Evolutionary conservation across 2,888 invertebrate genomes (phyloP).

Genomic region (Mactromeris polynyma): DNA sequence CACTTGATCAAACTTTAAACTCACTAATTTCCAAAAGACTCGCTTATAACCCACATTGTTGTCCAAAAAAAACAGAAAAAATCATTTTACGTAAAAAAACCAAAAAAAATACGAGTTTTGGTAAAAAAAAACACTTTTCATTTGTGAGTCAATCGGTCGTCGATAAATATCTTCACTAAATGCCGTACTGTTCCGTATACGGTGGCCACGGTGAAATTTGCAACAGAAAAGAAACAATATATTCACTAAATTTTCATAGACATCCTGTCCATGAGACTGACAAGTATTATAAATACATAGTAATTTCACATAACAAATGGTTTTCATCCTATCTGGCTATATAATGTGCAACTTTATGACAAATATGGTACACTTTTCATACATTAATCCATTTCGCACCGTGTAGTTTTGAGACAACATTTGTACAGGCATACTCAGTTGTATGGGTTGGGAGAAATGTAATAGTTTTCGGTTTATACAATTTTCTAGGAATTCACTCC

Average conservation of each 20-base stretch:
- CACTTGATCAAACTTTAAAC: too few relatives aligned
- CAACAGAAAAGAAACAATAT: not conserved
- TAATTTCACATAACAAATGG: slow-evolving; percentile 34
- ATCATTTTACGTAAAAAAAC: too few relatives aligned
- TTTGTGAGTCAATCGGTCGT: too few relatives aligned
- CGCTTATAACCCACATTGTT: too few relatives aligned
- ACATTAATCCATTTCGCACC: not conserved
- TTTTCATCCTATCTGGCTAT: not conserved
- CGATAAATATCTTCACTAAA: too few relatives aligned
- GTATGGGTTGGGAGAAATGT: not conserved
- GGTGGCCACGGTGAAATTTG: too few relatives aligned
- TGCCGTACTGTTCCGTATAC: too few relatives aligned
- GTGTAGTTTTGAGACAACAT: not conserved
- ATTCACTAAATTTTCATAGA: not conserved
- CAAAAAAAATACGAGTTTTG: too few relatives aligned
- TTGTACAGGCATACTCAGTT: not conserved
- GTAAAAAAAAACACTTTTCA: too few relatives aligned
- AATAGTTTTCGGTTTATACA: not conserved
- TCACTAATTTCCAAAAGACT: too few relatives aligned
- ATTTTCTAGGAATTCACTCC: not conserved
- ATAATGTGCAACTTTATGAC: not conserved
- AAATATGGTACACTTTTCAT: not conserved
- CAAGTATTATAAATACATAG: slow-evolving; percentile 23
- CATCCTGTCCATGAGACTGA: not conserved
- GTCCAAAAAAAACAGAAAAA: too few relatives aligned